These are phyloP conservation scores for Pachycephus smyrnensis DNA, from an alignment of 2,888 invertebrate genomes.

Conservation along the genomic window DNA sequence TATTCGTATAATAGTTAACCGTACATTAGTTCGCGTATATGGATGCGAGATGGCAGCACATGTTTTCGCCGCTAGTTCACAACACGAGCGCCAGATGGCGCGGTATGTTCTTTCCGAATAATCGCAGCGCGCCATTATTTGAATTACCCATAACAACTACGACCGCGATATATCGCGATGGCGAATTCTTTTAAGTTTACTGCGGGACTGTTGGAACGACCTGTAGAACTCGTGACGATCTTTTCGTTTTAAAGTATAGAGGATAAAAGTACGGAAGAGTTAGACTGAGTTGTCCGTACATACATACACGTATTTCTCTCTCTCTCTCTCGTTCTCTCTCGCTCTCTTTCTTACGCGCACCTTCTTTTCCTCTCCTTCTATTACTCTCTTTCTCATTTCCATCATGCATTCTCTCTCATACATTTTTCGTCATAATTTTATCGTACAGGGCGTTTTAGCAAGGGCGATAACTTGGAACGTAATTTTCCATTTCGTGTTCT, in stretches of 20 bases:
- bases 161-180: too few species aligned
- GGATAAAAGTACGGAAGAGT: conserved; percentile 48
- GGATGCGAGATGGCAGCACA: neutral
- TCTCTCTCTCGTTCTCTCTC: conserved; percentile 15
- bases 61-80: neutral
- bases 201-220: conserved; percentile 3
- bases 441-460: neutral
- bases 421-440: neutral
- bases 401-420: neutral
- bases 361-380: neutral
- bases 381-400: too few species aligned
- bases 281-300: conserved; percentile 36
- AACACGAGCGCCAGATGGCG: neutral
- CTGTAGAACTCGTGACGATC: neutral
- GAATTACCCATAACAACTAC: neutral
- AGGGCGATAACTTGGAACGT: neutral
- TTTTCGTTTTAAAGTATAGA: conserved; percentile 37
- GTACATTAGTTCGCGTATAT: neutral
- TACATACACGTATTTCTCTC: conserved; percentile 6
- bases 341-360: neutral
- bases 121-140: neutral
- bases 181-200: neutral
- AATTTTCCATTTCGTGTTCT: too few species aligned
- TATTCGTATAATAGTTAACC: neutral
- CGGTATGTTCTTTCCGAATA: neutral